Evolutionary conservation across 1,140 invertebrate genomes (phyloP).

Genomic region (Parasteatoda tepidariorum): DNA sequence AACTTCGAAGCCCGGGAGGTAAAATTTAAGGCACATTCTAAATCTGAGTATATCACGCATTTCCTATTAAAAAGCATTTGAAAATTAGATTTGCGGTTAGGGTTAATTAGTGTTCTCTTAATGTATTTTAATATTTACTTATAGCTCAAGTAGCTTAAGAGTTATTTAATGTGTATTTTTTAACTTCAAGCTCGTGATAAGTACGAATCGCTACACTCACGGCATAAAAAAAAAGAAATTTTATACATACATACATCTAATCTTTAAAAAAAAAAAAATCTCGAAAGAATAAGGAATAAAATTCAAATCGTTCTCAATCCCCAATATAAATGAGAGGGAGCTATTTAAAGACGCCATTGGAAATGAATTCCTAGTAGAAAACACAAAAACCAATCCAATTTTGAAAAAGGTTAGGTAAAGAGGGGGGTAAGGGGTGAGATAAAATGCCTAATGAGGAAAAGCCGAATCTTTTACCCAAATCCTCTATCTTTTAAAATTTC

Average conservation of each 20-base stretch:
- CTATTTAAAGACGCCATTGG: background rate
- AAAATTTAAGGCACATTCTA: too few relatives aligned
- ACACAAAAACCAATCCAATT: conserved; percentile 18
- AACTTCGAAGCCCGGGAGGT: too few relatives aligned
- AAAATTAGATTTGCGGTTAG: too few relatives aligned
- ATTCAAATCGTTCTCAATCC: background rate
- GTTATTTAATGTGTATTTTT: too few relatives aligned
- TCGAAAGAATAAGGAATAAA: background rate
- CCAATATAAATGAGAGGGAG: background rate
- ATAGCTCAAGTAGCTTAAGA: too few relatives aligned
- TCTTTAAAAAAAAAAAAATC: background rate
- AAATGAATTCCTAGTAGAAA: background rate
- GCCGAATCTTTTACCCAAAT: background rate
- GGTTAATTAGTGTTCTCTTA: too few relatives aligned
- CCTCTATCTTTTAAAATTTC: background rate
- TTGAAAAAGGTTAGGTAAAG: background rate
- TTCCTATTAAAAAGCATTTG: too few relatives aligned
- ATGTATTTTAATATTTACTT: too few relatives aligned
- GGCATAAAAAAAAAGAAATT: too few relatives aligned
- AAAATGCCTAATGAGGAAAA: conserved; percentile 36
- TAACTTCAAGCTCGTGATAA: too few relatives aligned
- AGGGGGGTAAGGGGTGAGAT: background rate
- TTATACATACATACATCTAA: background rate
- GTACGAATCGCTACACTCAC: too few relatives aligned
- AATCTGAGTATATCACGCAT: too few relatives aligned